A percentile compares a stretch with the other conserved stretches of the same genome.
phyloP scores from a whole-genome alignment of 1,140 invertebrate species.

The Ridgeia piscesae region DNA sequence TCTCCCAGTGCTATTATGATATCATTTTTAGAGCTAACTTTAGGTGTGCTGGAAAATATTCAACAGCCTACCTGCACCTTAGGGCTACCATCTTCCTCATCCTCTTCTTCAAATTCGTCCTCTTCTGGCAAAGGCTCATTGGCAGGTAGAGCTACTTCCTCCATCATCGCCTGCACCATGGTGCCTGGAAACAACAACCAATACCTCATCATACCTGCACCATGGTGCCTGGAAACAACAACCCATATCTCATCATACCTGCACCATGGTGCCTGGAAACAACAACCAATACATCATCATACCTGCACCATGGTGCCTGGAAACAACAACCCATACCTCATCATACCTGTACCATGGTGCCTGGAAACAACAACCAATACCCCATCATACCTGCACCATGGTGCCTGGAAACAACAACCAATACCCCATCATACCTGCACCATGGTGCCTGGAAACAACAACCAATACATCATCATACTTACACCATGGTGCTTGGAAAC shows the following conservation, averaged over 20 bases:
- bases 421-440: background rate
- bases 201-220: background rate
- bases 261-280: background rate
- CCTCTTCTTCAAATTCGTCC: conserved; percentile 5
- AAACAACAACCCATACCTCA: background rate
- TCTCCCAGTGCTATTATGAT: background rate
- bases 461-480: background rate
- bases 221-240: background rate
- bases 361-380: conserved; percentile 2
- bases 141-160: background rate
- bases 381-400: background rate
- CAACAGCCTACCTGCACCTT: conserved; percentile 8
- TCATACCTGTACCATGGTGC: background rate
- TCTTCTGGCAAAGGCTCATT: conserved; percentile 6
- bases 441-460: background rate
- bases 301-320: background rate
- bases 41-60: background rate
- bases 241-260: background rate
- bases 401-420: background rate
- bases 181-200: background rate
- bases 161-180: conserved; percentile 26
- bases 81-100: background rate
- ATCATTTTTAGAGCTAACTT: background rate
- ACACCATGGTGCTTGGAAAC: background rate
- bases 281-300: background rate